Evolutionary conservation across 2,797 vertebrate species (phyloP).

Genomic region (Agapornis canus): DNA sequence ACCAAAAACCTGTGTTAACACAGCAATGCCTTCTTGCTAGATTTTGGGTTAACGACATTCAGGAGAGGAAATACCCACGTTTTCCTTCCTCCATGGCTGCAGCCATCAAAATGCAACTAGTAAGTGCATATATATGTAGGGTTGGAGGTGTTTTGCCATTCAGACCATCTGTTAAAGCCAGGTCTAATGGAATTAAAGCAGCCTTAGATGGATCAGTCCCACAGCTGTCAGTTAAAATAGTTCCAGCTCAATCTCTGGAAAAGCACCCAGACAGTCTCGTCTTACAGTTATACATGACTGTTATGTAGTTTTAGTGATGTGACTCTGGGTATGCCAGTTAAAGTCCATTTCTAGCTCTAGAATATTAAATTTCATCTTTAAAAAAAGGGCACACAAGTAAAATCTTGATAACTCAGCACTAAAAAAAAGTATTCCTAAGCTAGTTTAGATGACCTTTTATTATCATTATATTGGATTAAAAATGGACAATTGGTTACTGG

Average conservation of each 20-base stretch:
- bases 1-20: accelerated
- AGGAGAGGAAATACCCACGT: neutral
- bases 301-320: neutral
- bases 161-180: neutral
- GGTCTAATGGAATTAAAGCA: neutral
- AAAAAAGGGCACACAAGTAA: neutral
- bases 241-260: neutral
- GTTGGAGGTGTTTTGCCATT: neutral
- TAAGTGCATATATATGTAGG: neutral
- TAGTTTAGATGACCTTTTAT: neutral
- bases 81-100: neutral
- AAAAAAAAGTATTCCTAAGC: neutral
- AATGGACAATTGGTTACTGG: neutral
- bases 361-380: neutral
- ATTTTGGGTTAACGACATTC: neutral
- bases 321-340: neutral
- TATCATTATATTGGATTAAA: neutral
- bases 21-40: neutral
- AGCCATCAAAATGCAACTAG: neutral
- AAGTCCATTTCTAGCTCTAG: neutral
- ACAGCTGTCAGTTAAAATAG: neutral
- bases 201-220: neutral
- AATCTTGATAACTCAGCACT: neutral
- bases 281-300: neutral
- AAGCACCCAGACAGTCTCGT: neutral